Evolutionary conservation across 2,797 vertebrate species (phyloP).

Genomic region (Anguilla anguilla): DNA sequence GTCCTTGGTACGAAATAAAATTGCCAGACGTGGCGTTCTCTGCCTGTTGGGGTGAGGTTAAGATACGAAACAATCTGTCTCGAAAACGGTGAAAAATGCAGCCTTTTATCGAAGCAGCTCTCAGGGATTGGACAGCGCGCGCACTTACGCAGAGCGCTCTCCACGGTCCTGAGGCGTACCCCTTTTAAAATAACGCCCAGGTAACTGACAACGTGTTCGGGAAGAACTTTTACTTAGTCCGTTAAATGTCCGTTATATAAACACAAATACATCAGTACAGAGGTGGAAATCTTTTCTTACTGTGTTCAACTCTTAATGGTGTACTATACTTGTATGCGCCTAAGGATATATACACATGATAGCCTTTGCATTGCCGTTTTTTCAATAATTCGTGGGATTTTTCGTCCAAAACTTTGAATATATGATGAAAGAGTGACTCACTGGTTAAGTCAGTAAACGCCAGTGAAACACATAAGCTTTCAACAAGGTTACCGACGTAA

Average conservation of each 20-base stretch:
- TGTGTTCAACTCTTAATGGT: not conserved
- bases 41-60: not conserved
- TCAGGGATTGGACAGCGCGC: conserved; percentile 30
- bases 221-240: not conserved
- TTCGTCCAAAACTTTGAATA: too few species aligned
- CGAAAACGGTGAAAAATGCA: not conserved
- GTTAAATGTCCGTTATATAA: not conserved
- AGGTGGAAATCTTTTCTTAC: not conserved
- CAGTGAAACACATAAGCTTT: too few species aligned
- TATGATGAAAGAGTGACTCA: too few species aligned
- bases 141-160: conserved; percentile 52
- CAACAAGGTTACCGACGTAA: too few species aligned
- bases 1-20: not conserved
- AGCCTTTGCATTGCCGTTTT: too few species aligned
- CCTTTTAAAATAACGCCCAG: not conserved
- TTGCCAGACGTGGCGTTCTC: too few species aligned
- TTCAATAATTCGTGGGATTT: too few species aligned
- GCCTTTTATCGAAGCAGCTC: conserved; percentile 33
- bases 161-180: conserved; percentile 59
- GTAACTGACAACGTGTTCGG: not conserved
- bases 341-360: too few species aligned
- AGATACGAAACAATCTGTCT: not conserved
- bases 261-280: not conserved
- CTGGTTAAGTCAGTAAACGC: too few species aligned
- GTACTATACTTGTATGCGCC: too few species aligned